Evolutionary conservation across 2,888 invertebrate species (phyloP), one percentile per base, ranked within the genome.

Genomic region (Homarus gammarus): DNA sequence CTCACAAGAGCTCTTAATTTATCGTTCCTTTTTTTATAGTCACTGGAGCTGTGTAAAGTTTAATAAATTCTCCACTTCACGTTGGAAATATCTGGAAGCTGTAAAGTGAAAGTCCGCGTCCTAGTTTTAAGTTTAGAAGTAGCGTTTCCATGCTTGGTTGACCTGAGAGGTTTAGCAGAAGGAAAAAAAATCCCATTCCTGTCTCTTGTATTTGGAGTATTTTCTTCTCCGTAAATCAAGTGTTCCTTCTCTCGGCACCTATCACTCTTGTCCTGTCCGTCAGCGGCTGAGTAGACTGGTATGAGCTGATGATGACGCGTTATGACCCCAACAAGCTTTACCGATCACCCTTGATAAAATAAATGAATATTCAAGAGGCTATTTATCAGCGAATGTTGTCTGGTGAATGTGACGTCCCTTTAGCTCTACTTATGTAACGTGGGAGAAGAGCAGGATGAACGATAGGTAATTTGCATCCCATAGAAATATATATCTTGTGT

Each of bases 21-120:
- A 78, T 78, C 36, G 56, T 31, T 33, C 56, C 15, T 78, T 78
- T 38, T 36, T 36, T 78, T 78, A 36, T 33, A 18, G 31, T 31
- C 18, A 56, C 18, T 56, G 12, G 22, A 78, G 8, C 36, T 51
- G 22, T 78, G 40, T n/a, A 36, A 22, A 51, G 56, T n/a, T 44
- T 51, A 36, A 70, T 56, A 27, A 78, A n/a, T 56, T 56, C 51
- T 33, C 18, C 73, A 18, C 36, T 78, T 36, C 56, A 27, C 51
- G 36, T 22, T 51, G 73, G n/a, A 78, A 56, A 51, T 33, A 33
- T 33, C 22, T 18, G 33, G 56, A 3, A 56, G 56, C 56, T 56
- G 18, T 56, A 56, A 56, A 56, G 22, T 56, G 56, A 56, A 56
- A 56, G 56, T 56, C 18, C 12, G 3, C 22, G 56, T 22, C 56